Percentiles rank a stretch among this genome's conserved stretches.
These are phyloP conservation scores for Caenorhabditis plicata DNA, from an alignment of 2,888 invertebrate genomes.

Conservation along the genomic window DNA sequence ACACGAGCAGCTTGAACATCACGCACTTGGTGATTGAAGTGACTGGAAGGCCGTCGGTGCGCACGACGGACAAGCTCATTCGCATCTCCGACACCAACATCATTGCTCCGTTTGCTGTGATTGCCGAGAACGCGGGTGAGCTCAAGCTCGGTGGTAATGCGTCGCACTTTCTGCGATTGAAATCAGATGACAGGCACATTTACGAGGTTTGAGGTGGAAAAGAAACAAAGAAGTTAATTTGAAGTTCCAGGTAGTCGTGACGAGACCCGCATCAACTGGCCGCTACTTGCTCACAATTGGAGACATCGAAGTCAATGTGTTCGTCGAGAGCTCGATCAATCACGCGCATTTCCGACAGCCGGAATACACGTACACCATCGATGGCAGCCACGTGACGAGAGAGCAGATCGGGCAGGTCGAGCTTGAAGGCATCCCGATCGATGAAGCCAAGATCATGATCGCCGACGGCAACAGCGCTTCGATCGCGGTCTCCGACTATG, in stretches of 20 bases:
- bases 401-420: constrained; percentile 46
- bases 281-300: constrained; percentile 26
- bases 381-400: constrained; percentile 12
- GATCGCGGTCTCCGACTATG: constrained; percentile 56
- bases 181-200: too few relatives aligned
- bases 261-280: constrained; percentile 34
- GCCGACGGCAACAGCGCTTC: constrained; percentile 56
- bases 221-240: background rate
- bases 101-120: constrained; percentile 39
- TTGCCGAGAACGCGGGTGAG: constrained; percentile 11
- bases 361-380: constrained; percentile 32
- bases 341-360: constrained; percentile 42
- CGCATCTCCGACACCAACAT: constrained; percentile 42
- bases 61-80: constrained; percentile 39
- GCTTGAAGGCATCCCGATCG: constrained; percentile 50
- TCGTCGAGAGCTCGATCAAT: constrained; percentile 34
- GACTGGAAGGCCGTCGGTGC: constrained; percentile 29
- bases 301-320: constrained; percentile 17
- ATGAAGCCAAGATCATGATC: constrained; percentile 49
- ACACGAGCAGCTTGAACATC: too few relatives aligned
- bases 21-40: too few relatives aligned
- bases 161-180: constrained; percentile 22
- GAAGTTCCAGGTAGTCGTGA: constrained; percentile 11
- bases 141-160: constrained; percentile 12
- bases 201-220: too few relatives aligned